Base-by-base conservation (phyloP, 2,797 vertebrate genomes). In the Pterois miles region DNA sequence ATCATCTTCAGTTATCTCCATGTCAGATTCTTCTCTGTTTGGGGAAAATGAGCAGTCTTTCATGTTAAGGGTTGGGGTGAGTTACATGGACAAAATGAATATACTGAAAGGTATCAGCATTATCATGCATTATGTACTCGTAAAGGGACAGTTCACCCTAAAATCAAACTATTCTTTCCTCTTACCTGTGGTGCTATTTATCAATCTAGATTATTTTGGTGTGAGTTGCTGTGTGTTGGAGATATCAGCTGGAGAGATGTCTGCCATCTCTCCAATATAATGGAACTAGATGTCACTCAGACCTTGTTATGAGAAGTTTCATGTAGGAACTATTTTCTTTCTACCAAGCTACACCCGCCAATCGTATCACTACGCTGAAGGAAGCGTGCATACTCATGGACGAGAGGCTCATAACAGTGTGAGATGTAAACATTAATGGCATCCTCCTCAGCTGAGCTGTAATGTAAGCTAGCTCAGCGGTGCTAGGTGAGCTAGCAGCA, bases 171-270 rank as follows among this genome's bases (percentile, higher is more conserved):
- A 23, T 23, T 38, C 16, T 58, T 0, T 16, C 33, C 58, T 38
- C n/a, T 16, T 23, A 38, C 22, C 58, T 23, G 34, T 16, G 4
- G n/a, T 60, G 33, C 57, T 36, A 38, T 16, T 38, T 9, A 38
- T 38, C 59, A 38, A 13, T 22, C 46, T 48, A 10, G 46, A 48
- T 48, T 20, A 8, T 20, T 48, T 48, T 48, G 46, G 0, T 43
- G 20, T 48, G 46, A n/a, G 20, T 48, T 48, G 20, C 20, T 1
- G 40, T 18, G 40, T 20, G 16, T 0, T 43, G 0, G 40, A 43
- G 0, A 18, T 43, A 50, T 50, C 20, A 0, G 20, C 20, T 2
- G 0, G 0, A 50, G n/a, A 50, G 46, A n/a, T 50, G 8, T 50
- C 46, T 4, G n/a, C 46, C 46, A 11, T 52, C 10, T 52, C 11